A percentile compares a stretch with the other conserved stretches of the same genome.
phyloP scores from a whole-genome alignment of 2,113 vertebrate genomes.

The Dolichotis patagonum region DNA sequence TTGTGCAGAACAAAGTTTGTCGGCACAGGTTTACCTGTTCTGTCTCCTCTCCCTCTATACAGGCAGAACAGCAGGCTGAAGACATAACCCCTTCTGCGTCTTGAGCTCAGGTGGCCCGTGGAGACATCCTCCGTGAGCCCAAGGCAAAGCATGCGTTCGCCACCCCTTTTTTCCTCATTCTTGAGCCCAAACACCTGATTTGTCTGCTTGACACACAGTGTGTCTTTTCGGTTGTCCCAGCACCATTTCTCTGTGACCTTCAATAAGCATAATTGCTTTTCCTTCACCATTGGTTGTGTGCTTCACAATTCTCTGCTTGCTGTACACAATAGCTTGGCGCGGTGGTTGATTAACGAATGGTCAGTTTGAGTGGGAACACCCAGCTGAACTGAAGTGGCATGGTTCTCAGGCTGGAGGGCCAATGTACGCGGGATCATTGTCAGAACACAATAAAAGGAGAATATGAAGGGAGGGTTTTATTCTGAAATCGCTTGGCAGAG shows the following conservation, averaged over 20 bases:
- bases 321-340: background rate
- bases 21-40: background rate
- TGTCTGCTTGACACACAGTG: background rate
- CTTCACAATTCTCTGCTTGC: background rate
- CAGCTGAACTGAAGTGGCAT: background rate
- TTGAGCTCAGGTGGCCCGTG: background rate
- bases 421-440: background rate
- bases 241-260: background rate
- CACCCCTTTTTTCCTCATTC: background rate
- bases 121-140: background rate
- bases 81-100: background rate
- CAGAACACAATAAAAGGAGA: background rate
- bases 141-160: background rate
- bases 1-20: background rate
- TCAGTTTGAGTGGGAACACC: background rate
- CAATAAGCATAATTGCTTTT: background rate
- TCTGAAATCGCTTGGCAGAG: background rate
- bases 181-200: background rate
- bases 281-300: background rate
- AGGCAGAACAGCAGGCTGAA: background rate
- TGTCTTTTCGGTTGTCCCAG: background rate
- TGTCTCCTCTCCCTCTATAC: background rate
- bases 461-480: background rate
- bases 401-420: too few species aligned
- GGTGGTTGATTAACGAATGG: background rate